These are phyloP conservation scores for Vulpes vulpes DNA, from an alignment of 2,113 vertebrate genomes.

Conservation along the genomic window DNA sequence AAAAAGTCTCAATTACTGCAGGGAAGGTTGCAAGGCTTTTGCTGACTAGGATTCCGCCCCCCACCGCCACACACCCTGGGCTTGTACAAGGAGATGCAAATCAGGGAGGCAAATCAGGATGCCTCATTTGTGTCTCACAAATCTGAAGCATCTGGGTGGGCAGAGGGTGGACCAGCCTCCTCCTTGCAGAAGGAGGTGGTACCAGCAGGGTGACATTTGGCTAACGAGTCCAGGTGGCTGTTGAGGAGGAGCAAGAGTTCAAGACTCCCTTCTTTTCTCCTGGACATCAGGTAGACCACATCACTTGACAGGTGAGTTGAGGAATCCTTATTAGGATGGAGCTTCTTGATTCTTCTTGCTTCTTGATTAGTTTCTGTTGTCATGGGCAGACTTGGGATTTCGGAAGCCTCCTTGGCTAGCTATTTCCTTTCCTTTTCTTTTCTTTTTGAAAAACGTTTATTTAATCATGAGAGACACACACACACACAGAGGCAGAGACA, in stretches of 20 bases:
- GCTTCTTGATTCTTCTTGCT: background rate
- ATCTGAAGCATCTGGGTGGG: background rate
- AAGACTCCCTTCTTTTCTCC: background rate
- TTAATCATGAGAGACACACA: too few species aligned
- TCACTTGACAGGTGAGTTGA: background rate
- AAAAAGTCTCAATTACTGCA: background rate
- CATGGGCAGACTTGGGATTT: background rate
- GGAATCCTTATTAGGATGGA: background rate
- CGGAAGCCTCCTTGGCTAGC: background rate
- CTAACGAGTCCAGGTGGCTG: background rate
- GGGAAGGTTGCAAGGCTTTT: too few species aligned
- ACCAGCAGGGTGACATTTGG: rapidly evolving
- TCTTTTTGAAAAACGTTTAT: too few species aligned
- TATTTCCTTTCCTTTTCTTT: background rate
- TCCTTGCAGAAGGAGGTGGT: rapidly evolving
- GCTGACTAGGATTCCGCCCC: background rate
- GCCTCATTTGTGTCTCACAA: background rate
- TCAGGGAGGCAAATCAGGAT: too few species aligned
- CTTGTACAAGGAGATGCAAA: background rate
- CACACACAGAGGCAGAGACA: too few species aligned
- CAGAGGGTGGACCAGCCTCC: too few species aligned
- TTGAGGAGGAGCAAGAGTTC: too few species aligned
- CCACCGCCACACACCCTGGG: too few species aligned
- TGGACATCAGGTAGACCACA: too few species aligned
- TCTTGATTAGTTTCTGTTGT: background rate